Conservation (phyloP, 2,797 vertebrate genomes). For the Sternarchorhynchus goeldii region DNA sequence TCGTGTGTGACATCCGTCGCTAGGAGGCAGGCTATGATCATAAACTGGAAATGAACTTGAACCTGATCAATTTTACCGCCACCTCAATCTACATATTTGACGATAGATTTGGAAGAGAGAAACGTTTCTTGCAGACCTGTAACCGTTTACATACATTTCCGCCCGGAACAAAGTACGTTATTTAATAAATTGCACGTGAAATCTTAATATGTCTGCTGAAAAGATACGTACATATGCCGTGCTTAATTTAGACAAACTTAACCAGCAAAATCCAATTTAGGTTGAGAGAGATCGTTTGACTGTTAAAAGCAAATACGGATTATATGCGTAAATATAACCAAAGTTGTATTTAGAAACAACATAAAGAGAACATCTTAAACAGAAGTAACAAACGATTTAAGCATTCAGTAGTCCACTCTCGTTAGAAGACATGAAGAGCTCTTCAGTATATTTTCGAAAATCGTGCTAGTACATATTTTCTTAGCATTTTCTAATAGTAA, state of each 20-base stretch:
- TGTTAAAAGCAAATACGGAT: background rate
- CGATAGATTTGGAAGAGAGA: conserved; percentile 72
- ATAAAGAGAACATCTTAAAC: too few species aligned
- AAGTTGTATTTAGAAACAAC: too few species aligned
- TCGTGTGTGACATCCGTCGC: conserved; percentile 75
- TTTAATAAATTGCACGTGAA: conserved; percentile 1
- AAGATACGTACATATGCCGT: background rate
- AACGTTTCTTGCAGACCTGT: conserved; percentile 50
- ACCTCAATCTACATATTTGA: conserved; percentile 73
- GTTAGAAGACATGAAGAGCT: too few species aligned
- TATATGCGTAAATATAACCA: background rate
- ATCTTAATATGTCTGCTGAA: background rate
- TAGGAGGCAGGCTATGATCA: conserved; percentile 97
- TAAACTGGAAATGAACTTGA: conserved; percentile 86
- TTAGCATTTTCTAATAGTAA: background rate
- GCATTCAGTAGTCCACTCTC: too few species aligned
- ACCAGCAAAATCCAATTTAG: background rate
- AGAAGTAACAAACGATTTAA: too few species aligned
- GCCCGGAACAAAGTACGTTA: background rate
- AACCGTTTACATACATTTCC: conserved; percentile 22
- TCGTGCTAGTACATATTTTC: background rate
- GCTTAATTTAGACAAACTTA: conserved; percentile 8
- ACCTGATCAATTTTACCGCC: conserved; percentile 83
- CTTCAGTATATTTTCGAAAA: too few species aligned
- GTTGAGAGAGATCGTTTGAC: background rate